These are phyloP conservation scores for Tetranychus urticae DNA, from an alignment of 1,140 invertebrate species.

Conservation along the genomic window DNA sequence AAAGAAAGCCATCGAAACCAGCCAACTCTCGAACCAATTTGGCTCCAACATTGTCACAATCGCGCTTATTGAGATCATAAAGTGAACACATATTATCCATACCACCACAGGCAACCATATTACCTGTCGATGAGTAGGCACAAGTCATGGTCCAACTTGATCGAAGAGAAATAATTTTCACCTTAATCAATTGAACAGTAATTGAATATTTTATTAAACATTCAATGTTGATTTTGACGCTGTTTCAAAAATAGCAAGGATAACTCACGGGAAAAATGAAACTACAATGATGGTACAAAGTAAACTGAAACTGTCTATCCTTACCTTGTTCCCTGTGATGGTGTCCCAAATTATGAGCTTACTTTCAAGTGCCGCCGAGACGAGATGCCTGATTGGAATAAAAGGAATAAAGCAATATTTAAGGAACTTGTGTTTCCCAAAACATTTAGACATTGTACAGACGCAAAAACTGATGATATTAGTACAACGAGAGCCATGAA, in stretches of 20 bases:
- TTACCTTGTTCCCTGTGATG: conserved; percentile 89
- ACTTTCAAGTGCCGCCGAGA: conserved; percentile 77
- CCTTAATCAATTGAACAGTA: not conserved
- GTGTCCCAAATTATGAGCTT: conserved; percentile 97
- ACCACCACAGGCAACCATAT: conserved; percentile 88
- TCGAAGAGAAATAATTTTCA: conserved; percentile 78
- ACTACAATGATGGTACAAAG: not conserved
- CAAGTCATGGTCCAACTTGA: conserved; percentile 99
- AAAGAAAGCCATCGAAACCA: conserved; percentile 89
- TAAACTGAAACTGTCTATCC: not conserved
- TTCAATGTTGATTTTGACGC: not conserved
- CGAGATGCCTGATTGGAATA: conserved; percentile 46
- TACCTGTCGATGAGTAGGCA: conserved; percentile 88
- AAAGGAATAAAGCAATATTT: too few relatives aligned
- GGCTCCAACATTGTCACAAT: conserved; percentile 65
- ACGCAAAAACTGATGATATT: too few relatives aligned
- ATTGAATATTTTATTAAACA: not conserved
- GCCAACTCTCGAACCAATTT: conserved; percentile 69
- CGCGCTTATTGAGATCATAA: conserved; percentile 85
- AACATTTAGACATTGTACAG: too few relatives aligned
- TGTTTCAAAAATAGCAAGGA: not conserved
- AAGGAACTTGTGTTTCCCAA: too few relatives aligned
- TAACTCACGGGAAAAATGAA: not conserved
- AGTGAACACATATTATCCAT: conserved; percentile 98
- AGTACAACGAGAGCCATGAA: too few relatives aligned